Conservation (phyloP, 2,797 vertebrate genomes). For the Ara ararauna region DNA sequence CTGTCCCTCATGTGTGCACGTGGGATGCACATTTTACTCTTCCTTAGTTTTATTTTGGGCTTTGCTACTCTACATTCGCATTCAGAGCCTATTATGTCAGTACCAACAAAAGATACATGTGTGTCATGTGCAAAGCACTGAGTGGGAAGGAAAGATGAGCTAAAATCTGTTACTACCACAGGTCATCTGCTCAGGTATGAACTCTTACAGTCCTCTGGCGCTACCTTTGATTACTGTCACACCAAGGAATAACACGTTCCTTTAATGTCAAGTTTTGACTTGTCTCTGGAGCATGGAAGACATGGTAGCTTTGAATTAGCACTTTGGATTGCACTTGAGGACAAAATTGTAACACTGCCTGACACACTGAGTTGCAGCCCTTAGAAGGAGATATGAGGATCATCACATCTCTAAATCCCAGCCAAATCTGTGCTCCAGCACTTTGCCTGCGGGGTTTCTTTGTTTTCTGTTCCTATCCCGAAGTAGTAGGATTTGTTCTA, state of each 20-base stretch:
- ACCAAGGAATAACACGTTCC: background rate
- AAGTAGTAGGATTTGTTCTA: background rate
- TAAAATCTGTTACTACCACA: background rate
- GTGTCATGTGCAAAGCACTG: background rate
- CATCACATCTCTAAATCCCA: background rate
- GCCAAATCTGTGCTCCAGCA: background rate
- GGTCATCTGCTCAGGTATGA: background rate
- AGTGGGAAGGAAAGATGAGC: background rate
- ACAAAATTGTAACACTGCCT: background rate
- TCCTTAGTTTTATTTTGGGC: background rate
- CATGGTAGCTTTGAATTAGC: background rate
- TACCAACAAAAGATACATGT: background rate
- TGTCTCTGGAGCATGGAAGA: background rate
- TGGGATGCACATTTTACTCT: constrained; percentile 31
- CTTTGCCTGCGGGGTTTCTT: background rate
- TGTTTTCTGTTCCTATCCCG: background rate
- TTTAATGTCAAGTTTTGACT: constrained; percentile 1
- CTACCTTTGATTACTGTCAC: background rate
- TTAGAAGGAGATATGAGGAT: background rate
- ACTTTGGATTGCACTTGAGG: background rate
- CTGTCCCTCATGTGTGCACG: background rate
- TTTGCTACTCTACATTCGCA: background rate
- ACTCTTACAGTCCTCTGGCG: background rate
- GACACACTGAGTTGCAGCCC: background rate
- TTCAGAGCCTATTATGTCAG: background rate